A percentile compares a stretch with the other conserved stretches of the same genome.
Evolutionary conservation across 2,113 vertebrate species (phyloP).

Genomic region (Limnothrissa miodon): DNA sequence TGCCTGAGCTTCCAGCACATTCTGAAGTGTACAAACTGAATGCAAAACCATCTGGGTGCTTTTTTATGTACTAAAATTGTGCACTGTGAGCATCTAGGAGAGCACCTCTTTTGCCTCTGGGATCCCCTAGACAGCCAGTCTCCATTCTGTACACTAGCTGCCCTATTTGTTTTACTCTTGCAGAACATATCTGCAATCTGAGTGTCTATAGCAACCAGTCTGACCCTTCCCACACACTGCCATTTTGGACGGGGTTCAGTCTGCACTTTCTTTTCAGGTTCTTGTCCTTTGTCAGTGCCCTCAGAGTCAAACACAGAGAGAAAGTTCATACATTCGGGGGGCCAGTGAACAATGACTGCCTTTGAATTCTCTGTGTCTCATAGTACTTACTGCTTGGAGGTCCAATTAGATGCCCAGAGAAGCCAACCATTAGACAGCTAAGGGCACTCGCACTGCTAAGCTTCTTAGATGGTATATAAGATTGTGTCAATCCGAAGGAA

Average conservation of each 20-base stretch:
- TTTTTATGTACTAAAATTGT: too few relatives aligned
- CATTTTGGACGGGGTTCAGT: not conserved
- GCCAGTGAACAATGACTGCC: not conserved
- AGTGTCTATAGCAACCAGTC: not conserved
- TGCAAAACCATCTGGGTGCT: too few relatives aligned
- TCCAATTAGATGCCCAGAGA: not conserved
- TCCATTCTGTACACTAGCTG: not conserved
- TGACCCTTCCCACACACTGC: not conserved
- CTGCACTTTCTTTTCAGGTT: not conserved
- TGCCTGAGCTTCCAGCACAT: not conserved
- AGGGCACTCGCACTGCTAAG: not conserved
- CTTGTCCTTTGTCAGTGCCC: not conserved
- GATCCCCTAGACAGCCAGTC: not conserved
- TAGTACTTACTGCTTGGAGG: not conserved
- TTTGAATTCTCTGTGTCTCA: not conserved
- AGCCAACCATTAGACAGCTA: slow-evolving; percentile 12
- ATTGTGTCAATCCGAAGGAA: not conserved
- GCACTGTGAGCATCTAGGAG: not conserved
- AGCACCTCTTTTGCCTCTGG: not conserved
- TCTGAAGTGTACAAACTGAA: not conserved
- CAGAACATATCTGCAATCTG: not conserved
- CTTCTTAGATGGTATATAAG: not conserved
- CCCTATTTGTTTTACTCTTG: not conserved
- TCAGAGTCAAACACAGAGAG: not conserved
- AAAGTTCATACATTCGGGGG: not conserved